These are phyloP conservation scores for Pelagia noctiluca DNA, from an alignment of 30 jellyfish, hydroid and myxozoan genomes.

Conservation along the genomic window DNA sequence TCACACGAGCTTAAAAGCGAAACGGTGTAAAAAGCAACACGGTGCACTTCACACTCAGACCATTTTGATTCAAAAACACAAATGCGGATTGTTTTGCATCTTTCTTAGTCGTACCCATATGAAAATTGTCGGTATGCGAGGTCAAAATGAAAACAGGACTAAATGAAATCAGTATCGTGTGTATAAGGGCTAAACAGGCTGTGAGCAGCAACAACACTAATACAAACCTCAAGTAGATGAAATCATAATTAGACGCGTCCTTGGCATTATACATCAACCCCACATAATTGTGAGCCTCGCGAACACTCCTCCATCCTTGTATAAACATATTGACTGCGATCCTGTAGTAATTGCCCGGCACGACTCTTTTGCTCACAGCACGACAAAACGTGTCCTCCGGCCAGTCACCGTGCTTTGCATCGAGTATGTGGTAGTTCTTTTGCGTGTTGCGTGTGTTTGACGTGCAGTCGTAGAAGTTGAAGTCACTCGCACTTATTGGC, in stretches of 20 bases:
- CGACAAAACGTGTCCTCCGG: constrained; percentile 80
- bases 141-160: no score
- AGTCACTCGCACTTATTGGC: constrained; percentile 58
- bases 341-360: constrained; percentile 63
- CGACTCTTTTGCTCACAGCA: constrained; percentile 61
- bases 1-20: neutral
- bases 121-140: no score
- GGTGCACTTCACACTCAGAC: no score
- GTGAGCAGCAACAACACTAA: no score
- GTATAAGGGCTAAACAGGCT: no score
- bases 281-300: constrained; percentile 41
- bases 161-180: no score
- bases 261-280: constrained; percentile 82
- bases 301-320: constrained; percentile 65
- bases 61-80: no score
- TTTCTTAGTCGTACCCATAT: no score
- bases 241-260: constrained; percentile 74
- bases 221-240: constrained; percentile 74
- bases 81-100: no score
- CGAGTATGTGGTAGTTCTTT: constrained; percentile 65
- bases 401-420: constrained; percentile 83
- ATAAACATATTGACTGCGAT: constrained; percentile 66
- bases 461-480: constrained; percentile 73
- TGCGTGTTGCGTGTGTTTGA: constrained; percentile 48
- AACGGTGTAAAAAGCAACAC: no score